These are phyloP conservation scores for Choristoneura fumiferana DNA, from an alignment of 1,140 invertebrate genomes.

Conservation along the genomic window DNA sequence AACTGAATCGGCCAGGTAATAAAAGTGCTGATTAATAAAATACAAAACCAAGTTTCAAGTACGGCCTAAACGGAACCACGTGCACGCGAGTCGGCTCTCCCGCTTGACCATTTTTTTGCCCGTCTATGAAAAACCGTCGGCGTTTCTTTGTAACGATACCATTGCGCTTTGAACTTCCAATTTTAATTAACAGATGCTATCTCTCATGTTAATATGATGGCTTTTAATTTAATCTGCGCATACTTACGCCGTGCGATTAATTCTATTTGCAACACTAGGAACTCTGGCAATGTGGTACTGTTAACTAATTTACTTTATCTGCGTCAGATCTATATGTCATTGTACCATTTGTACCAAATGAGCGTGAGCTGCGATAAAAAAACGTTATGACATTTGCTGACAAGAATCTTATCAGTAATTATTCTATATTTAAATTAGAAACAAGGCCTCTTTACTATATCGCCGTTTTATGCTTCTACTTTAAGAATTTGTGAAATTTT, in stretches of 20 bases:
- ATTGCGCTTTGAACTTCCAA: background rate
- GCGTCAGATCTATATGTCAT: background rate
- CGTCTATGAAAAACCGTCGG: background rate
- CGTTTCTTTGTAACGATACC: background rate
- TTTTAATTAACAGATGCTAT: conserved; percentile 18
- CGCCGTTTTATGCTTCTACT: background rate
- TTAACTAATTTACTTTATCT: conserved; percentile 15
- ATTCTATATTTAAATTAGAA: no score
- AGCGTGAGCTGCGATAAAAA: no score
- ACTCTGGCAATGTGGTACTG: background rate
- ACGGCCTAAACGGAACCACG: no score
- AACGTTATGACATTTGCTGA: no score
- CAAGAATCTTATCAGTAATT: no score
- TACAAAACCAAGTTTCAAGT: no score
- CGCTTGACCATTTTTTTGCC: no score
- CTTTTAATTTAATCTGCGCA: conserved; percentile 14
- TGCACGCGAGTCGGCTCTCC: no score
- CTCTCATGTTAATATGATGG: conserved; percentile 9
- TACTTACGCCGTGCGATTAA: conserved; percentile 6
- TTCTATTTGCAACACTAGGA: background rate
- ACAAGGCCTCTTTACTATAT: background rate
- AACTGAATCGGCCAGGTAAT: no score
- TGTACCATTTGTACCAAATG: background rate
- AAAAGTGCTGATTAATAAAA: no score
- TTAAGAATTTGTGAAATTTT: conserved; percentile 23